Percentiles rank a stretch among this genome's conserved stretches.
These are phyloP conservation scores for Scartelaos histophorus DNA, from an alignment of 2,113 vertebrate genomes.

Conservation along the genomic window DNA sequence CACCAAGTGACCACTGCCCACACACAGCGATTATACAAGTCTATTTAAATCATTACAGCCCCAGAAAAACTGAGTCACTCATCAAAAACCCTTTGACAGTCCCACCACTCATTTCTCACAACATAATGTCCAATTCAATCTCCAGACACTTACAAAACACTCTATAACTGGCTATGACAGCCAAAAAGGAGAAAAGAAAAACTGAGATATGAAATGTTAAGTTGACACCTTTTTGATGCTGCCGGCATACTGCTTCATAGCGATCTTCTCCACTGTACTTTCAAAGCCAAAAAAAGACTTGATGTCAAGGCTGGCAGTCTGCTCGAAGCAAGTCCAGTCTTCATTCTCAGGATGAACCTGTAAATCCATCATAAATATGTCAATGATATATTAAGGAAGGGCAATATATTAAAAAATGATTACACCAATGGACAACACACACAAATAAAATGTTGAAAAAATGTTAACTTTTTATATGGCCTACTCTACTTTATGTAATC, in stretches of 20 bases:
- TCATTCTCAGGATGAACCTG: slow-evolving; percentile 98
- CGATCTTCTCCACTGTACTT: slow-evolving; percentile 97
- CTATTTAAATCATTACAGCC: slow-evolving; percentile 28
- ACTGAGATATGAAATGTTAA: not conserved
- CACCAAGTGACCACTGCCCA: slow-evolving; percentile 15
- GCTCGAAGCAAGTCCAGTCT: slow-evolving; percentile 97
- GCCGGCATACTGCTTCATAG: slow-evolving; percentile 98
- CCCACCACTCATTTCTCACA: not conserved
- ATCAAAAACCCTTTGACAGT: slow-evolving; percentile 2
- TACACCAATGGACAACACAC: too few relatives aligned
- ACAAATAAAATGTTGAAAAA: too few relatives aligned
- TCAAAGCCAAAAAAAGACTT: slow-evolving; percentile 99
- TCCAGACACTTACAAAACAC: not conserved
- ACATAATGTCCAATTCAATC: not conserved
- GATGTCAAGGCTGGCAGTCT: slow-evolving; percentile 95
- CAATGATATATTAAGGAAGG: too few relatives aligned
- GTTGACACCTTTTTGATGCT: slow-evolving; percentile 89
- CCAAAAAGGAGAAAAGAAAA: not conserved
- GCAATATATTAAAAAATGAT: too few relatives aligned
- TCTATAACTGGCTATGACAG: not conserved
- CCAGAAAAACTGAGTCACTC: slow-evolving; percentile 14
- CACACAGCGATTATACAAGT: slow-evolving; percentile 31
- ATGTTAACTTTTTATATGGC: too few relatives aligned
- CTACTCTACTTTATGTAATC: too few relatives aligned
- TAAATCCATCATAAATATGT: not conserved